Percentiles rank a stretch among this genome's conserved stretches.
Conservation (phyloP, 2,888 invertebrate species). For the Formica aserva region DNA sequence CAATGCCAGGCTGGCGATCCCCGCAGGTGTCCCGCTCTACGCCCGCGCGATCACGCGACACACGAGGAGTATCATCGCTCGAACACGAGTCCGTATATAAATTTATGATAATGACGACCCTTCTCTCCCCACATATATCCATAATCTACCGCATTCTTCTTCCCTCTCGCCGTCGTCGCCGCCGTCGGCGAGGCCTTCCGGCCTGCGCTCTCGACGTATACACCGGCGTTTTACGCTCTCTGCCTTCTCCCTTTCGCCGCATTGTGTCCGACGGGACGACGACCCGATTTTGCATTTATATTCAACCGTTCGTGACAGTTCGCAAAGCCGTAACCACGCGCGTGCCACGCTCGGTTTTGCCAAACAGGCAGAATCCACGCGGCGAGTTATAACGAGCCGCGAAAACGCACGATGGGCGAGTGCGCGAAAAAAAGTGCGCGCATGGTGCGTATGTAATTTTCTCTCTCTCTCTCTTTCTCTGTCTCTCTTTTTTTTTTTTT, state of each 20-base stretch:
- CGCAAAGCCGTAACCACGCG: slow-evolving; percentile 24
- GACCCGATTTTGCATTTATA: slow-evolving; percentile 52
- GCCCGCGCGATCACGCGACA: slow-evolving; percentile 52
- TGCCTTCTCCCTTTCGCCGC: slow-evolving; percentile 38
- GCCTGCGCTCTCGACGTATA: slow-evolving; percentile 6
- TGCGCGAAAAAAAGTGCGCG: neutral
- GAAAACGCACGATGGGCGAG: slow-evolving; percentile 12
- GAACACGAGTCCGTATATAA: slow-evolving; percentile 57
- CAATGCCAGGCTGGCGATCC: slow-evolving; percentile 48
- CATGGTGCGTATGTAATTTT: neutral
- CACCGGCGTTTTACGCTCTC: slow-evolving; percentile 26
- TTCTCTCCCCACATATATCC: slow-evolving; percentile 3
- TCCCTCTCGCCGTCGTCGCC: slow-evolving; percentile 15
- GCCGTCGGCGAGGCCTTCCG: slow-evolving; percentile 15
- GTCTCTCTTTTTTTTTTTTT: neutral
- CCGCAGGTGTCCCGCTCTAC: slow-evolving; percentile 10
- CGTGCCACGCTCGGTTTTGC: slow-evolving; percentile 40
- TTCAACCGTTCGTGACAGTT: slow-evolving; percentile 52
- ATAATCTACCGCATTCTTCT: slow-evolving; percentile 29
- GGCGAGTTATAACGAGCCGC: neutral
- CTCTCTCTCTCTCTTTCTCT: neutral
- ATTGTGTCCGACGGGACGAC: slow-evolving; percentile 49
- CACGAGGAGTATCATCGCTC: slow-evolving; percentile 57
- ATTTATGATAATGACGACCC: slow-evolving; percentile 62
- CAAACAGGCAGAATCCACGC: neutral